A percentile compares a stretch with the other conserved stretches of the same genome.
Conservation (phyloP, 2,888 invertebrate species). For the Drosophila putrida region DNA sequence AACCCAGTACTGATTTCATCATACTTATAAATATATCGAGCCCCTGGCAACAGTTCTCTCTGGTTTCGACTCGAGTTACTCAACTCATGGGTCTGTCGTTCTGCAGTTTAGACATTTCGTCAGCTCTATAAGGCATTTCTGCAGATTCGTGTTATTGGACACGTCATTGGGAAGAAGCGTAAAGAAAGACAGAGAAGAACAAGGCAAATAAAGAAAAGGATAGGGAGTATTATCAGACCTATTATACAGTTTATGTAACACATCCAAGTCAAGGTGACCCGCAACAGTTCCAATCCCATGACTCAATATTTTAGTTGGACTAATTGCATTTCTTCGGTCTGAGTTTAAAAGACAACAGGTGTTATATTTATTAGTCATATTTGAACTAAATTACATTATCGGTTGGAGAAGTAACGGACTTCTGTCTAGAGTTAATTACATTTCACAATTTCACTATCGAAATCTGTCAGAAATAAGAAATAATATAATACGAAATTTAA, state of each 20-base stretch:
- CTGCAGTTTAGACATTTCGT: constrained; percentile 39
- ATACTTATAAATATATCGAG: constrained; percentile 5
- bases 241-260: constrained; percentile 4
- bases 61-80: constrained; percentile 24
- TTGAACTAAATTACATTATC: constrained; percentile 4
- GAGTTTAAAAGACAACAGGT: constrained; percentile 37
- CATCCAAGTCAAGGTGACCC: constrained; percentile 11
- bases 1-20: constrained; percentile 39
- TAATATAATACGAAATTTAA: neutral
- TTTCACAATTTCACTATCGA: neutral
- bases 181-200: neutral
- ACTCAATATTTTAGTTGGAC: constrained; percentile 37
- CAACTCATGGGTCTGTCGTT: constrained; percentile 7
- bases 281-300: constrained; percentile 19
- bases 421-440: no score
- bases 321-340: constrained; percentile 47
- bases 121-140: constrained; percentile 23
- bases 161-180: constrained; percentile 10
- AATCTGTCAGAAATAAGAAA: neutral
- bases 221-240: neutral
- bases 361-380: constrained; percentile 40
- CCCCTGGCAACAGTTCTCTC: constrained; percentile 32
- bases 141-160: constrained; percentile 33
- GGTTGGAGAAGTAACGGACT: neutral
- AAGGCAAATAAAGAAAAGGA: neutral